Conservation (phyloP, 1,140 invertebrate species). For the Cataglyphis hispanica region DNA sequence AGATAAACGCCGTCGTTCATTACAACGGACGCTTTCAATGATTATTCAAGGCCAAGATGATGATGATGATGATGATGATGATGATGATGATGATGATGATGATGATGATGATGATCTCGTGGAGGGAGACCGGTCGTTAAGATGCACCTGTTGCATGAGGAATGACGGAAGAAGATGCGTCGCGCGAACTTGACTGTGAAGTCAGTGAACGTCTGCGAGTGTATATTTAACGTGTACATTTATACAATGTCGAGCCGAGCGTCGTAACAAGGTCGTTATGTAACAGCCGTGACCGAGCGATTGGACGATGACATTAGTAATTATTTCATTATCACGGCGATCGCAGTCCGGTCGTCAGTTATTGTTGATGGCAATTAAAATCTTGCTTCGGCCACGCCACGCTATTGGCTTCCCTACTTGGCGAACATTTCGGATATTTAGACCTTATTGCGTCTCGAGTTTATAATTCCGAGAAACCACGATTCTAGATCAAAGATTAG, state of each 20-base stretch:
- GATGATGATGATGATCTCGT: no score
- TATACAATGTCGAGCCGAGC: not conserved
- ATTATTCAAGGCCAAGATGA: conserved; percentile 32
- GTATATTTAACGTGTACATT: conserved; percentile 29
- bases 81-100: no score
- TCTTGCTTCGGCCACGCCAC: conserved; percentile 22
- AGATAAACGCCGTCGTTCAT: conserved; percentile 31
- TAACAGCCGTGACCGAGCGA: conserved; percentile 52
- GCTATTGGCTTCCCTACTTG: conserved; percentile 35
- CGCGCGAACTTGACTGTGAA: conserved; percentile 58
- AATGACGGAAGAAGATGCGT: conserved; percentile 41
- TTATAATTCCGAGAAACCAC: conserved; percentile 2
- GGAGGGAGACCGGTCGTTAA: not conserved
- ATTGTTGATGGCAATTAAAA: conserved; percentile 80
- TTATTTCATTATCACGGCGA: conserved; percentile 80
- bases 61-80: no score
- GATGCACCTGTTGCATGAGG: conserved; percentile 61
- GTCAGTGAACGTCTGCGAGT: conserved; percentile 26
- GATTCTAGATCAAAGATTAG: conserved; percentile 20
- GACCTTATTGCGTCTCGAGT: not conserved
- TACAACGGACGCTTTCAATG: conserved; percentile 36
- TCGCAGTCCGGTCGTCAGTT: conserved; percentile 68
- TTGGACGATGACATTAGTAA: conserved; percentile 74
- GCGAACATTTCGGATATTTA: conserved; percentile 38
- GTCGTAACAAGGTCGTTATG: conserved; percentile 66